Base-by-base conservation (phyloP, 37 sponge, comb jelly and placozoan genomes). In the Hormiphora californensis region DNA sequence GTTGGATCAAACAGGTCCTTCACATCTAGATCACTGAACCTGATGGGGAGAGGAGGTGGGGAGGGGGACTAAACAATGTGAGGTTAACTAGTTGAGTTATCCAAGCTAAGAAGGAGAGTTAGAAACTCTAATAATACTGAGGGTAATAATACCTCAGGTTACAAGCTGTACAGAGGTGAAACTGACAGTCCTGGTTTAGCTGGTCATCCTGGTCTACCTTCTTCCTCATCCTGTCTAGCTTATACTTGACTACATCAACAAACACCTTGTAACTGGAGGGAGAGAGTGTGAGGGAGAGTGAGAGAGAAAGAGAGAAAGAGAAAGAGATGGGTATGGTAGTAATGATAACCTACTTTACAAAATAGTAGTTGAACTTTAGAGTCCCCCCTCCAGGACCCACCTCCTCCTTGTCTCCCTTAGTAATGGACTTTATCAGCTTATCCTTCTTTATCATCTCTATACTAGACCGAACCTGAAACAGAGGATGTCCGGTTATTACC, bases 151-250 rank as follows among this genome's bases (percentile, higher is more conserved):
- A 65, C 67, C 67, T 65, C 8, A 65, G 67, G 35, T 65, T 28
- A 33, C 67, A 65, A 15, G 67, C 21, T 33, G 32, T 33, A 34
- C 67, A 65, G 36, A 65, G 67, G 67, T 65, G 67, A 19, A 65
- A 65, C 67, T 65, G 67, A 33, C 67, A 65, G 28, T 65, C 35
- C 37, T 65, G 67, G 5, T 30, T 21, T 7, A 65, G 37, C 37
- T 65, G 67, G 33, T 65, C 67, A 19, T 65, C 67, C 37, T 65
- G 67, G 28, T 65, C 67, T 27, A 65, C 35, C 67, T 65, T 65
- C 37, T 65, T 65, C 37, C 67, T 27, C 67, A 65, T 65, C 35
- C 67, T 30, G 67, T 65, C 67, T 33, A 65, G 17, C 67, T 65
- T 65, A 39, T 65, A 65, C 37, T 65, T 65, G 17, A 65, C 67